Evolutionary conservation across 2,888 invertebrate species (phyloP), one percentile per base, ranked within the genome.

Genomic region (Hirtodrosophila duncani): DNA sequence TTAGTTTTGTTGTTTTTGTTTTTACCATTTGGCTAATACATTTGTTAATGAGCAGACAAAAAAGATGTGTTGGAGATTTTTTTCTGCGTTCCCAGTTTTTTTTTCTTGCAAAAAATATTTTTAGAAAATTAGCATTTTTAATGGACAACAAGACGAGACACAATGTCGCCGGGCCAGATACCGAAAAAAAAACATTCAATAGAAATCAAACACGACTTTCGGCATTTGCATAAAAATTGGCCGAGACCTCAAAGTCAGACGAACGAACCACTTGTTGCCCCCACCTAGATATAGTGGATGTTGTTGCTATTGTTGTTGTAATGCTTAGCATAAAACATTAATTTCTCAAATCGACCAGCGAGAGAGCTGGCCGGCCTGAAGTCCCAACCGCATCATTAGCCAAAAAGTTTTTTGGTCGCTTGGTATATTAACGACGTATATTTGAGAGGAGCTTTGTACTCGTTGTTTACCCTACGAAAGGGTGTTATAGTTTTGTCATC

Each of bases 141-240:
- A 80, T 80, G 58, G 60, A 55, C 64, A 67, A 74, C 58, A 57
- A 52, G 67, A 52, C 75, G 75, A 77, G 75, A 77, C 75, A 78
- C 56, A 78, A 63, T 77, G 75, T 78, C 75, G 75, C 75, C 75
- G 27, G 33, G 24, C 39, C 7, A 49, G 42, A 39, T 52, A 53
- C 5, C 31, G 14, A 38, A 44, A 33, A 9, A 23, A 11, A 38
- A 24, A 33, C 21, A 41, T 52, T 36, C 8, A 42, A 55, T 48
- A 31, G 37, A 48, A 55, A 57, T 38, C 26, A 36, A 50, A 38
- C 24, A 24, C 20, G 7, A 34, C 38, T 27, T 14, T 13, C 10
- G n/a, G 14, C 18, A 66, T 71, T 71, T 64, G 59, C 69, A 69
- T 67, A 67, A 61, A 63, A 65, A 64, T 66, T 59, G 55, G 44